Evolutionary conservation across 1,140 invertebrate genomes (phyloP).

Genomic region (Dreissena rostriformis): DNA sequence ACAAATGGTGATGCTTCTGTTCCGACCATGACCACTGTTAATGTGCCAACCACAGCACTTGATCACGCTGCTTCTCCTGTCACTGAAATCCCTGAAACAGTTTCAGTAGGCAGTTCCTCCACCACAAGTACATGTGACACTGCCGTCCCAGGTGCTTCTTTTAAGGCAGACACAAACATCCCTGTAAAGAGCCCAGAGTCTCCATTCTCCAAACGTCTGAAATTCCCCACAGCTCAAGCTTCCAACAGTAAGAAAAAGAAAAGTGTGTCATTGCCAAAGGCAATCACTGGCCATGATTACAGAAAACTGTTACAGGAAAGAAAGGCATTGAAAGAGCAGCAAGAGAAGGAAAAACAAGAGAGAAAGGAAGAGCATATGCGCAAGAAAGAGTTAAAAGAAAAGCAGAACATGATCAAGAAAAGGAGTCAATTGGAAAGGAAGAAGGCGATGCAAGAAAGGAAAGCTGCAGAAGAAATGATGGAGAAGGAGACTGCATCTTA

Average conservation of each 20-base stretch:
- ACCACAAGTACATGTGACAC: background rate
- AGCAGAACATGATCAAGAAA: background rate
- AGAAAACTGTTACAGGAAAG: background rate
- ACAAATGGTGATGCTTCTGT: background rate
- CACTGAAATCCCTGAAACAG: background rate
- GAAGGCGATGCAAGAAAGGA: background rate
- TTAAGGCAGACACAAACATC: background rate
- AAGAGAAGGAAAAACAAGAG: background rate
- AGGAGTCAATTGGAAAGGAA: background rate
- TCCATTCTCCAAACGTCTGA: background rate
- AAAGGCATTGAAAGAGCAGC: background rate
- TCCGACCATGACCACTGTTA: background rate
- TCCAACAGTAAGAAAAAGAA: background rate
- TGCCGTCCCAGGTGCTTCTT: background rate
- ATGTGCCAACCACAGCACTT: background rate
- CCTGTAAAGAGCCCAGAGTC: background rate
- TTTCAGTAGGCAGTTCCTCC: background rate
- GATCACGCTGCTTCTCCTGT: background rate
- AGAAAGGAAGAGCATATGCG: background rate
- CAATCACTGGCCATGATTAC: slow-evolving; percentile 11
- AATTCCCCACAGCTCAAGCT: background rate
- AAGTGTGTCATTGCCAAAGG: slow-evolving; percentile 21
- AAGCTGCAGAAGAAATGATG: background rate
- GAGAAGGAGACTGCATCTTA: background rate
- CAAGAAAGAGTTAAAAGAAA: slow-evolving; percentile 10